Evolutionary conservation across 2,888 invertebrate genomes (phyloP).

Genomic region (Dione juno): DNA sequence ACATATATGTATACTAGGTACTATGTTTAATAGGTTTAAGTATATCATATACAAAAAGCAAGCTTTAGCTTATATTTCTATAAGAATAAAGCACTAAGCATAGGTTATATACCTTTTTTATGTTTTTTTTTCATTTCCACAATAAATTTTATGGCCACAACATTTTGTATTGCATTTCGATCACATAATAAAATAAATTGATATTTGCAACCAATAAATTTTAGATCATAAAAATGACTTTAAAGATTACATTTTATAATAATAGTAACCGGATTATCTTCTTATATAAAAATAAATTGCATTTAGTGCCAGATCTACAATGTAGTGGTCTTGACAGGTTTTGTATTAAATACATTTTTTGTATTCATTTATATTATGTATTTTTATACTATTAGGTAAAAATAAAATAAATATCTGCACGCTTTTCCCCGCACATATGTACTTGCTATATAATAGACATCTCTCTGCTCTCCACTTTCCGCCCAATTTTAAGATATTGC

Average conservation of each 20-base stretch:
- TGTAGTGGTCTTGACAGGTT: background rate
- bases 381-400: no score
- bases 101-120: no score
- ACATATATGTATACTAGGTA: no score
- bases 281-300: constrained; percentile 26
- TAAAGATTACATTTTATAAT: constrained; percentile 19
- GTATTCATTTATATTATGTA: no score
- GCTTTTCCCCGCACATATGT: no score
- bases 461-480: no score
- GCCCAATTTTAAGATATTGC: no score
- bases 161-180: constrained; percentile 25
- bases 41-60: no score
- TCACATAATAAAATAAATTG: constrained; percentile 28
- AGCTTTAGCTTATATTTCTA: background rate
- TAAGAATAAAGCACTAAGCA: background rate
- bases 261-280: constrained; percentile 32
- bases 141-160: constrained; percentile 2
- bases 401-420: no score
- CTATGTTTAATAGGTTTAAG: no score
- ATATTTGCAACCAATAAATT: constrained; percentile 23
- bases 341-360: background rate
- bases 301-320: constrained; percentile 17
- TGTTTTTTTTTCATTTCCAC: constrained; percentile 22
- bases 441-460: no score
- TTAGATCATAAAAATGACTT: constrained; percentile 18